Percentiles rank a stretch among this genome's conserved stretches.
These are phyloP conservation scores for Nothocercus nigrocapillus DNA, from an alignment of 2,113 vertebrate genomes.

Conservation along the genomic window DNA sequence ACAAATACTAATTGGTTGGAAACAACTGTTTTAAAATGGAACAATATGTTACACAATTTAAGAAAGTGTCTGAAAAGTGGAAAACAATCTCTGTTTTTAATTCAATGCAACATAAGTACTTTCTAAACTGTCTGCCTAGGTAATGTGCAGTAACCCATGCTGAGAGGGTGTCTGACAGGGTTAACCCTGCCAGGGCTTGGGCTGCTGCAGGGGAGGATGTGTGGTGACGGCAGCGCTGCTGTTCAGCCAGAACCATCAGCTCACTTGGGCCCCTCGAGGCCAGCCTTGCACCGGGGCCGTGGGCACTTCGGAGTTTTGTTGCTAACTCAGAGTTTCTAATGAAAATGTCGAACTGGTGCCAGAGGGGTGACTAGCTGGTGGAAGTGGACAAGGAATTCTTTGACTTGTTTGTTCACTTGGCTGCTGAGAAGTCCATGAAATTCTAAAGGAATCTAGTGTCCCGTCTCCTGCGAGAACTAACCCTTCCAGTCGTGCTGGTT, in stretches of 20 bases:
- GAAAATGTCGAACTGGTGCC: background rate
- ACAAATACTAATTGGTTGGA: background rate
- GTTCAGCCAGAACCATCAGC: conserved; percentile 19
- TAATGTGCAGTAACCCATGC: background rate
- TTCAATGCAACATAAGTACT: background rate
- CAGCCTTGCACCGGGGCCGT: conserved; percentile 27
- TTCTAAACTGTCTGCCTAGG: conserved; percentile 7
- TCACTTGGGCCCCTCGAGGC: background rate
- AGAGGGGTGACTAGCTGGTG: background rate
- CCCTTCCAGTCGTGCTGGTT: background rate
- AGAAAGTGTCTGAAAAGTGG: background rate
- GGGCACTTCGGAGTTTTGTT: conserved; percentile 15
- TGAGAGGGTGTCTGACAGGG: conserved; percentile 26
- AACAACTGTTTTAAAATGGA: background rate
- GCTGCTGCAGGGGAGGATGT: conserved; percentile 33
- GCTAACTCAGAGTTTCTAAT: conserved; percentile 22
- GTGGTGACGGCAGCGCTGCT: too few species aligned
- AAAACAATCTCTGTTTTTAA: background rate
- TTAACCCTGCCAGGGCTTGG: conserved; percentile 45
- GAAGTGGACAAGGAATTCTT: background rate
- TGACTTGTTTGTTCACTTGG: background rate
- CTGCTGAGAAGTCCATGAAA: background rate
- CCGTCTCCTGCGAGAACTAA: background rate
- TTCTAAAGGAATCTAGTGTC: background rate
- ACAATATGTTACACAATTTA: background rate